Base-by-base conservation (phyloP, 2,797 vertebrate species). In the Loris lydekkerianus region DNA sequence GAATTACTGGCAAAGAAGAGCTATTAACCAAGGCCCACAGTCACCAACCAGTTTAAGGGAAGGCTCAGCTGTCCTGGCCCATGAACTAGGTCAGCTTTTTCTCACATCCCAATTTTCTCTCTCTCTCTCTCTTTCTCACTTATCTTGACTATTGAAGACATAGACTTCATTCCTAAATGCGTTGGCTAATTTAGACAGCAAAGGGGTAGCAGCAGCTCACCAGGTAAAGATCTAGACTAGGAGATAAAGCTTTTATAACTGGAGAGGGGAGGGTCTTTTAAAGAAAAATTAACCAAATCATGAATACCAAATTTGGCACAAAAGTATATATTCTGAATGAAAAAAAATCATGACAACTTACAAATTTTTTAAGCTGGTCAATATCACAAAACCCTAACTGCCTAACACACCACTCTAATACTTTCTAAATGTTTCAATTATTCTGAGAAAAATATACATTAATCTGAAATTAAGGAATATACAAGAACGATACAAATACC, bases 391-490 rank as follows among this genome's bases (percentile, higher is more conserved):
- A 73, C 25, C 7, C 43, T 76, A 67, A 37, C 13, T 83, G 14
- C 29, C 65, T 80, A 17, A 91, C 46, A 63, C 17, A 83, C 7
- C 18, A 81, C 25, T 61, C 82, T 83, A 69, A 53, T 77, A 23
- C 43, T 91, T 90, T 84, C 67, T 2, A 13, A 69, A 91, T 1
- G 37, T 86, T 96, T 94, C 37, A 60, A 31, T 91, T 93, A 94
- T 89, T 89, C 82, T 91, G 84, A 86, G 75, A 73, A 95, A 97
- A 93, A 93, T 21, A 73, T 9, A 77, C 25, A 90, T 77, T 90
- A 94, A 65, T 43, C 82, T 92, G 65, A 96, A 95, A 75, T 46
- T 83, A 93, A 95, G 46, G 31, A 49, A 10, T 80, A 75, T 15
- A 78, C 14, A 87, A 93, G 70, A 82, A 78, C 23, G 87, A 89